Evolutionary conservation across 2,888 invertebrate species (phyloP).

Genomic region (Hecatera dysodea): DNA sequence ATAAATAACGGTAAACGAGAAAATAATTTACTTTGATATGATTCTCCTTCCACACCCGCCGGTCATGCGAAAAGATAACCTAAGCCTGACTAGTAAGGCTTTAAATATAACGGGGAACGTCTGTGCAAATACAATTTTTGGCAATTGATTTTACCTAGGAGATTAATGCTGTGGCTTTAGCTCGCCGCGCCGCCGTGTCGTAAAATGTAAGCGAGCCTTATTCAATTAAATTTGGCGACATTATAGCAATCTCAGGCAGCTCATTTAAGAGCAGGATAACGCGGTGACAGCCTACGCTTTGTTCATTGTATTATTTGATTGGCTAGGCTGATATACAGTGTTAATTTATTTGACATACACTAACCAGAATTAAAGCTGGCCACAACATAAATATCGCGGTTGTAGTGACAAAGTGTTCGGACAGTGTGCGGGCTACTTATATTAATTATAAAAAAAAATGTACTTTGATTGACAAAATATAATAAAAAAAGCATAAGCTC

Average conservation of each 20-base stretch:
- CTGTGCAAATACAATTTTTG: constrained; percentile 85
- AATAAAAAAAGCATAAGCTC: not conserved
- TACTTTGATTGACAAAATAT: not conserved
- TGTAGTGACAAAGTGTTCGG: constrained; percentile 30
- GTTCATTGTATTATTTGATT: constrained; percentile 80
- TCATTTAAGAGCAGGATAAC: constrained; percentile 82
- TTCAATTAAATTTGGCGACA: constrained; percentile 89
- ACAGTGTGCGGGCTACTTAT: constrained; percentile 17
- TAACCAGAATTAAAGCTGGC: constrained; percentile 41
- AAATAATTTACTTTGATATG: constrained; percentile 89
- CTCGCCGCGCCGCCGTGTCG: constrained; percentile 79
- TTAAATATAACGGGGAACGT: constrained; percentile 67
- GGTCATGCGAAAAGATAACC: constrained; percentile 75
- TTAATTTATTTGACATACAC: constrained; percentile 62
- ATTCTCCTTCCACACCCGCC: constrained; percentile 78
- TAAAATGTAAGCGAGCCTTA: constrained; percentile 90
- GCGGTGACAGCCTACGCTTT: constrained; percentile 76
- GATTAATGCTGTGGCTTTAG: constrained; percentile 87
- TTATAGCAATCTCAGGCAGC: constrained; percentile 88
- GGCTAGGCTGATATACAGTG: constrained; percentile 62
- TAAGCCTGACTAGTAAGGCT: constrained; percentile 75
- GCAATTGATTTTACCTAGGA: constrained; percentile 87
- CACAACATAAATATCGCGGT: constrained; percentile 37
- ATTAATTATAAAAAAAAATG: constrained; percentile 25
- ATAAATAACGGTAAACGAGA: constrained; percentile 82